Conservation (phyloP, 2,888 invertebrate species). For the Conomelus anceps region DNA sequence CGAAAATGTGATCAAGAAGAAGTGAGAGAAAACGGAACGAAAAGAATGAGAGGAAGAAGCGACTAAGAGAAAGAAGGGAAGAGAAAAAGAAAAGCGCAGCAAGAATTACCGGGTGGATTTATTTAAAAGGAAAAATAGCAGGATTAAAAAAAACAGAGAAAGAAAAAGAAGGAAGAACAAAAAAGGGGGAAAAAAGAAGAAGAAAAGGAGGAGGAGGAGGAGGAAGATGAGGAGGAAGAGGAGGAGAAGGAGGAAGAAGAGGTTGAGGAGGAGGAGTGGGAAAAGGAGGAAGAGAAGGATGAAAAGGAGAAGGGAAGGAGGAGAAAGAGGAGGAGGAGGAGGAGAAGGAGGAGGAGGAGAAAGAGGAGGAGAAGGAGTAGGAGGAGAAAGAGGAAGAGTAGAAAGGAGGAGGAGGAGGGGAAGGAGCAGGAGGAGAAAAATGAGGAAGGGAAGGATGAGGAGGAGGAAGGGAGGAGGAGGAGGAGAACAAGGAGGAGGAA, state of each 20-base stretch:
- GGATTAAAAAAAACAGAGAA: no score
- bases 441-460: background rate
- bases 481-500: background rate
- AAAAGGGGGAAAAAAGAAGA: background rate
- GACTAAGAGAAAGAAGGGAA: no score
- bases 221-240: background rate
- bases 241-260: background rate
- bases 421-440: background rate
- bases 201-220: background rate
- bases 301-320: background rate
- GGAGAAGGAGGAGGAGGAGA: background rate
- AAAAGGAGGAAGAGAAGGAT: background rate
- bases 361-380: background rate
- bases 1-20: no score
- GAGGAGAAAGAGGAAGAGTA: background rate
- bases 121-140: no score
- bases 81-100: no score
- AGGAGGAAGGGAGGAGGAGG: background rate
- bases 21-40: no score
- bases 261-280: background rate
- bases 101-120: no score
- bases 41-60: no score
- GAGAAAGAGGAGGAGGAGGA: background rate
- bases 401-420: slow-evolving; percentile 4
- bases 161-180: no score